Evolutionary conservation across 2,113 vertebrate species (phyloP), one percentile per base, ranked within the genome.

Genomic region (Cyprinus carpio): DNA sequence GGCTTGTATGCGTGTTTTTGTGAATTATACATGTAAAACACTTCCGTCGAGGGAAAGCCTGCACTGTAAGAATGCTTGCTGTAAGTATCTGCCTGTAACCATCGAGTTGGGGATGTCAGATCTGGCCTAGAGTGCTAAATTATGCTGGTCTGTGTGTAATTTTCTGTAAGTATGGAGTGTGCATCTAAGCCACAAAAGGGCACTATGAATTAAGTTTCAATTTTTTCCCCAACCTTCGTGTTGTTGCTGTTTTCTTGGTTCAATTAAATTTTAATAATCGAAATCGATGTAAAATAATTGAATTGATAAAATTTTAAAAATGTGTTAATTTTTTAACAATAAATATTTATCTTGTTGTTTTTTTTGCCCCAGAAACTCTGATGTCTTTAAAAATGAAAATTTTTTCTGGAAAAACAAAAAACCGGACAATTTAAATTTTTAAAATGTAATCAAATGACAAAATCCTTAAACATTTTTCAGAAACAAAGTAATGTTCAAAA

Each of bases 11-110:
- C 74, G 71, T 69, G 46, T 76, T n/a, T n/a, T n/a, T 76, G 71
- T 83, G 67, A 88, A 87, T 87, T 89, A 89, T 87, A 85, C 78
- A 87, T 86, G 87, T 80, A 69, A n/a, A 86, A 58, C 34, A 51
- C 56, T 31, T 82, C 72, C 65, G 25, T 51, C n/a, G 51, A n/a
- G n/a, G 77, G 58, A 86, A 75, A 84, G 58, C 34, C 62, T 74
- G 40, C 31, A 16, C 62, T 77, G 71, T 82, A 84, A 84, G n/a
- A 82, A 82, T 78, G 31, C 72, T 88, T 86, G 60, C 85, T 87
- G 83, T 72, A 82, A 84, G 62, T 69, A 51, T 82, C 18, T 88
- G 77, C 25, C 10, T 84, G 75, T 29, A 40, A 74, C 65, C 40
- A 49, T 80, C 60, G 29, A 75, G 67, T 27, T 60, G 46, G 37